Evolutionary conservation across 1,140 invertebrate genomes (phyloP), one percentile per base, ranked within the genome.

Genomic region (Aplysia californica): DNA sequence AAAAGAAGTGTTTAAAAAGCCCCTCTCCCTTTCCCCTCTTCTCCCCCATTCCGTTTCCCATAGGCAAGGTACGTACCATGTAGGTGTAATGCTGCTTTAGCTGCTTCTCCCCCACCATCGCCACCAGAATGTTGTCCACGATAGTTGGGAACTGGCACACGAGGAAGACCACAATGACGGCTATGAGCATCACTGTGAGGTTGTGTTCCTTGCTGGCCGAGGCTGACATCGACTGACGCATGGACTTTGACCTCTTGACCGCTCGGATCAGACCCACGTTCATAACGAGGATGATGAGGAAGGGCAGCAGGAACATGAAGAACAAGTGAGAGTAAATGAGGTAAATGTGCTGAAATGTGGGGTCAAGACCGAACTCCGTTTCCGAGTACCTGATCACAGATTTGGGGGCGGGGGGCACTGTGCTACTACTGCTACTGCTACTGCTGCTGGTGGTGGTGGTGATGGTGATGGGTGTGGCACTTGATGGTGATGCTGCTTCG

Each of bases 131-230:
- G 77, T 88, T 88, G 82, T 88, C 87, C 21, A 84, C 76, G 21
- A 88, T 84, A 21, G 87, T 84, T 0, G 94, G 94, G 36, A 93
- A 89, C 87, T 95, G 94, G 82, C 94, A 95, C 2, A 94, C 87
- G 20, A 95, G 90, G 83, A 95, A 95, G 59, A 95, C 89, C 6
- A 94, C 90, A 1, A 95, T 94, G 2, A 95, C 94, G 0, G 93
- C 92, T 66, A 95, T 94, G 15, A 95, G 88, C 82, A 94, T 94
- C 21, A 95, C 91, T 0, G 94, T 95, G 91, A 88, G 76, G 76
- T 86, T 93, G 82, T 94, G 94, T 83, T 95, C 94, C 79, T 94
- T 94, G 3, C 81, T 79, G n/a, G 64, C 84, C 77, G 80, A 88
- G 73, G 82, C 82, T 78, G 80, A 69, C 55, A 84, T 84, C 23